Base-by-base conservation (phyloP, 2,888 invertebrate species). In the Campoplex nolae region DNA sequence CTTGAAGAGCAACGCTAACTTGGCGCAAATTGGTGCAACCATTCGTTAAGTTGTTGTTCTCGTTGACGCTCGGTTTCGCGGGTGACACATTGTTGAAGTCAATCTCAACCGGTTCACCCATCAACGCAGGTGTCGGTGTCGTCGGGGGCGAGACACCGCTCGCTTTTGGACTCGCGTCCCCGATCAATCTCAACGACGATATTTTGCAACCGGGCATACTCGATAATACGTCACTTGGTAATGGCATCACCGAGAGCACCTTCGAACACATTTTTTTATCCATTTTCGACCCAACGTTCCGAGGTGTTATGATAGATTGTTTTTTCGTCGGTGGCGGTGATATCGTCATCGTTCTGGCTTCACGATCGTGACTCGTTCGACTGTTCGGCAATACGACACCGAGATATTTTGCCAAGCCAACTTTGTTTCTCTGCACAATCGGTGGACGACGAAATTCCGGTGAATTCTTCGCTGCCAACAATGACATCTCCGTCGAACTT, bases 231-330 rank as follows among this genome's bases (percentile, higher is more conserved):
- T 91, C 92, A 76, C 91, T 93, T 3, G 92, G 90, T 75, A 94
- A 91, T 62, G 92, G 91, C 85, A 94, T 88, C 73, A 90, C 95
- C 93, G 96, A 95, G 94, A 96, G 95, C 85, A 96, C 95, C 86
- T 95, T 96, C 79, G 95, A 83, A 71, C 85, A 95, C 90, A 95
- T 95, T 73, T 96, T 95, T 83, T 96, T 95, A 88, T 96, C 96
- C 84, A 96, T 95, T 74, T 95, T 95, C 86, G 95, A 94, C 81
- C 94, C 95, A 90, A 95, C 95, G 86, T 95, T 94, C 92, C 96
- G 95, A n/a, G 96, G 95, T 83, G 95, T 94, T 16, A 95, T 90
- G 71, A 89, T 94, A 71, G 95, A 92, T 87, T 95, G 95, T 88
- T 95, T 94, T 73, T 93, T 94, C 82, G 92, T 95, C 6, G 94